Evolutionary conservation across 35 echinoderm and acorn worm species (phyloP).

Genomic region (Anneissia japonica): DNA sequence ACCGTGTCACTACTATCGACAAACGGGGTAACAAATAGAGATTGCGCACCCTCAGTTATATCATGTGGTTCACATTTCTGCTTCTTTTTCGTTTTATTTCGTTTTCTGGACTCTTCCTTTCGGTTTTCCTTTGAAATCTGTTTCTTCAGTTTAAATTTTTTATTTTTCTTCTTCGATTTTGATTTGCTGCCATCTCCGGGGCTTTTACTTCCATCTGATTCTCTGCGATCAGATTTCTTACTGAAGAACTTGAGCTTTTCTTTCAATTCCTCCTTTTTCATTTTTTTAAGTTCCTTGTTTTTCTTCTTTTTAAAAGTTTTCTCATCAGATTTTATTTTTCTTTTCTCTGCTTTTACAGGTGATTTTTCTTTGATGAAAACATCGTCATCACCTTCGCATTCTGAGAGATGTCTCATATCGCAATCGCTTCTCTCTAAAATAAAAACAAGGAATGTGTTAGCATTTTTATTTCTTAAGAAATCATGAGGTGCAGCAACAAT

Average conservation of each 20-base stretch:
- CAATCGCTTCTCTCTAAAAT: neutral
- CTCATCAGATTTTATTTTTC: neutral
- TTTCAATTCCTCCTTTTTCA: neutral
- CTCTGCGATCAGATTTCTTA: neutral
- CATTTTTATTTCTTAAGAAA: too few relatives aligned
- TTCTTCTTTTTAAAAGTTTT: neutral
- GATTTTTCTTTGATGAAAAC: neutral
- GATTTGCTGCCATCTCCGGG: neutral
- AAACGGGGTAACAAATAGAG: neutral
- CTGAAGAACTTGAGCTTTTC: neutral
- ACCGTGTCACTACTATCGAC: neutral
- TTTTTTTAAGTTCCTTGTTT: neutral
- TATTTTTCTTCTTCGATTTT: neutral
- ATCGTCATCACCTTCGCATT: neutral
- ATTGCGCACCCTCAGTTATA: neutral
- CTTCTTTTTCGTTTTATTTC: neutral
- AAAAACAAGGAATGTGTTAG: too few relatives aligned
- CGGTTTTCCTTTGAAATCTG: neutral
- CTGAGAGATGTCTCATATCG: neutral
- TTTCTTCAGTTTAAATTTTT: neutral
- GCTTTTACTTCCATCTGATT: neutral
- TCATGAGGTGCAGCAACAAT: too few relatives aligned
- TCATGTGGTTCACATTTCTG: neutral
- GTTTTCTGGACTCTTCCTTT: neutral
- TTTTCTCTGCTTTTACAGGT: neutral